Evolutionary conservation across 1,140 invertebrate species (phyloP).

Genomic region (Psilanteris sp.): DNA sequence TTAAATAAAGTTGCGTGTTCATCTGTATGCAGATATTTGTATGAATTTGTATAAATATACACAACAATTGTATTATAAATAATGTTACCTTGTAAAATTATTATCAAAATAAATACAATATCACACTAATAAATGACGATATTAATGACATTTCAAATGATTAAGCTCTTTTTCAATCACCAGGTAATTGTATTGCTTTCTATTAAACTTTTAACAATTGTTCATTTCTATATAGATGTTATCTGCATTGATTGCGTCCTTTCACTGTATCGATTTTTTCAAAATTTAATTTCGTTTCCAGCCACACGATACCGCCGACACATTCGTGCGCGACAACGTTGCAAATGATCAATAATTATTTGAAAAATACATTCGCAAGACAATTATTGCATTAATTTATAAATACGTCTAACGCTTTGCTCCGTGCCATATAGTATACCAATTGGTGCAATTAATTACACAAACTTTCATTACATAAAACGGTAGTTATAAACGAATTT

Average conservation of each 20-base stretch:
- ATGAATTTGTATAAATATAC: no score
- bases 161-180: conserved; percentile 15
- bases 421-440: no score
- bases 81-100: conserved; percentile 4
- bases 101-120: conserved; percentile 17
- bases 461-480: conserved; percentile 44
- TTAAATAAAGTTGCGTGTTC: no score
- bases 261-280: conserved; percentile 22
- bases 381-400: no score
- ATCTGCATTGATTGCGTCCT: conserved; percentile 23
- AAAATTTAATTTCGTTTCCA: no score
- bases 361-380: conserved; percentile 12
- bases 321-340: no score
- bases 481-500: conserved; percentile 22
- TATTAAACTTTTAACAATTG: conserved; percentile 26
- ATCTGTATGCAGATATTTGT: background rate
- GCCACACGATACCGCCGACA: no score
- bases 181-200: conserved; percentile 39
- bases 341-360: no score
- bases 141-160: conserved; percentile 9
- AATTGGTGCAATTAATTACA: conserved; percentile 40
- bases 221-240: conserved; percentile 20
- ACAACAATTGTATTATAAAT: background rate
- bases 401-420: no score
- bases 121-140: conserved; percentile 5